Conservation (phyloP, 2,797 vertebrate genomes). For the Notolepis coatsorum region DNA sequence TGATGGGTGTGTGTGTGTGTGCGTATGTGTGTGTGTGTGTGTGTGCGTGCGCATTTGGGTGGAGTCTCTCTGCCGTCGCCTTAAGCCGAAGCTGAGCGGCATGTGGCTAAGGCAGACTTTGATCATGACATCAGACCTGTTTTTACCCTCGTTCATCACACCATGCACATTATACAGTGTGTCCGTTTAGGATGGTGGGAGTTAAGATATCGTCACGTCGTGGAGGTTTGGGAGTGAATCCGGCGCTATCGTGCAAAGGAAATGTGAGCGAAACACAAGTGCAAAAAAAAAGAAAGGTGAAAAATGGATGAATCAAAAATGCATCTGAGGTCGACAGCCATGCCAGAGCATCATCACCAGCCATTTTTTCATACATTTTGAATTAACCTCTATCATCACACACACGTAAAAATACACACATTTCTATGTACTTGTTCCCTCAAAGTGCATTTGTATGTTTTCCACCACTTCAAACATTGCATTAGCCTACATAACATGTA, state of each 20-base stretch:
- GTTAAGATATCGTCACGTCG: background rate
- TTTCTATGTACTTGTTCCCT: background rate
- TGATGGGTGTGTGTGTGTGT: slow-evolving; percentile 34
- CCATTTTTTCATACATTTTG: too few species aligned
- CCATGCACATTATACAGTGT: slow-evolving; percentile 25
- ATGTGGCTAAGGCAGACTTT: slow-evolving; percentile 24
- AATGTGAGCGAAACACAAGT: slow-evolving; percentile 4
- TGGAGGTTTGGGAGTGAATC: slow-evolving; percentile 24
- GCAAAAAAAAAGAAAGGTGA: slow-evolving; percentile 12
- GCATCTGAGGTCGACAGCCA: background rate
- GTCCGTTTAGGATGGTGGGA: slow-evolving; percentile 17
- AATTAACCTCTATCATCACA: slow-evolving; percentile 2
- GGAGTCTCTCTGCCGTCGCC: slow-evolving; percentile 29
- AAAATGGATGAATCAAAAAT: background rate
- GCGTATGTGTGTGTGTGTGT: slow-evolving; percentile 16
- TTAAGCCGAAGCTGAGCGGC: slow-evolving; percentile 32
- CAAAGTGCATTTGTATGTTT: background rate
- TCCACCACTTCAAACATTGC: slow-evolving; percentile 6
- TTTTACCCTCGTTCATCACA: slow-evolving; percentile 42
- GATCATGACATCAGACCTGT: slow-evolving; percentile 24
- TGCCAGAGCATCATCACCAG: background rate
- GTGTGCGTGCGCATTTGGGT: slow-evolving; percentile 16
- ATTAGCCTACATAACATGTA: slow-evolving; percentile 22
- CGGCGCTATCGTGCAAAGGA: too few species aligned
- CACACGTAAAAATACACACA: background rate